These are phyloP conservation scores for Prostheceraeus crozeri DNA, from an alignment of 2,888 invertebrate species.

Conservation along the genomic window DNA sequence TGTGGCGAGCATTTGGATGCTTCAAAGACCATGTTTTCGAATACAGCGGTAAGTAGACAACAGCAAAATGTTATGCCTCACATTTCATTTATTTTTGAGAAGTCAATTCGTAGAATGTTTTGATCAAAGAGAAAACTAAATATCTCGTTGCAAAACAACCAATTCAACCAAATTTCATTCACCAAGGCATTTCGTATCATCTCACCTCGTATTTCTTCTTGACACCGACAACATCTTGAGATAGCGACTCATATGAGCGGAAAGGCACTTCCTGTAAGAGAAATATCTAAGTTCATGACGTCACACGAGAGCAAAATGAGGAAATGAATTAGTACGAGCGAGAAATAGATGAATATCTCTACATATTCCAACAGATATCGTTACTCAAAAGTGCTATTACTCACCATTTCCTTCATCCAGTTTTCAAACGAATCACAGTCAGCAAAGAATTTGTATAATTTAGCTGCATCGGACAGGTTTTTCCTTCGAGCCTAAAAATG, in stretches of 20 bases:
- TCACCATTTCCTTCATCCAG: slow-evolving; percentile 83
- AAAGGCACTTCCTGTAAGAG: slow-evolving; percentile 16
- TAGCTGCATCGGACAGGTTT: slow-evolving; percentile 80
- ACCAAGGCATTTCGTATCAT: too few species aligned
- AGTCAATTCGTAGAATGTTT: too few species aligned
- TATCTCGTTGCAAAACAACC: too few species aligned
- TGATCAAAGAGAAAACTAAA: too few species aligned
- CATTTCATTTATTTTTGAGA: too few species aligned
- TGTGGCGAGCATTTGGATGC: too few species aligned
- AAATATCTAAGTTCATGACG: neutral
- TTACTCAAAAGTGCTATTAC: too few species aligned
- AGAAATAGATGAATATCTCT: neutral
- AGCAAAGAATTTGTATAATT: slow-evolving; percentile 81
- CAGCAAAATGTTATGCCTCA: too few species aligned
- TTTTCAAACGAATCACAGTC: slow-evolving; percentile 95
- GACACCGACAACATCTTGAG: slow-evolving; percentile 20
- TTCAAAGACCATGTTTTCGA: too few species aligned
- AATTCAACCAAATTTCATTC: too few species aligned
- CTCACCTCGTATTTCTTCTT: slow-evolving; percentile 23
- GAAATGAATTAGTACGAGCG: neutral
- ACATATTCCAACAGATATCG: too few species aligned
- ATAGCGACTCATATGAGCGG: neutral
- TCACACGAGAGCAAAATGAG: neutral
- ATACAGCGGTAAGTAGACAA: too few species aligned
- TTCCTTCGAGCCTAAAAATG: slow-evolving; percentile 68